Conservation (phyloP, 2,113 vertebrate genomes). For the Malurus melanocephalus region DNA sequence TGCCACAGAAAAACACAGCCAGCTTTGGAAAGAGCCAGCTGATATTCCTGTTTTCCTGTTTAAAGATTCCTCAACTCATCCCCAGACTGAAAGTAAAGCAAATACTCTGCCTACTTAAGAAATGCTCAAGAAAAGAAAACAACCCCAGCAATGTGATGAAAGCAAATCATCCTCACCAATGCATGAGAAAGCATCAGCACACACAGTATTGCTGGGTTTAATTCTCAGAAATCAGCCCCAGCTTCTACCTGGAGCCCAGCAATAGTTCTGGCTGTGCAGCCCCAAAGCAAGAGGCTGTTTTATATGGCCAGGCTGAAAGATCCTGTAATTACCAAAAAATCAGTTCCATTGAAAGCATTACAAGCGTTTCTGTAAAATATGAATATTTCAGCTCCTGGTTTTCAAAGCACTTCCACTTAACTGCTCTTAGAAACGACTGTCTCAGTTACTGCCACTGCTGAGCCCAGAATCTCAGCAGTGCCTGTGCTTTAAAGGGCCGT, state of each 20-base stretch:
- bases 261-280: background rate
- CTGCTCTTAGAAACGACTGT: background rate
- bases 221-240: background rate
- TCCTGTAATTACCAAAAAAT: background rate
- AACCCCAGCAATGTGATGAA: background rate
- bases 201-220: fast-evolving
- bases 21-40: background rate
- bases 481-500: background rate
- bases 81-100: background rate
- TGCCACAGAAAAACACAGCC: background rate
- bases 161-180: background rate
- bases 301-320: background rate
- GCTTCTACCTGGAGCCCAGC: background rate
- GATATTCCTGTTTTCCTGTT: background rate
- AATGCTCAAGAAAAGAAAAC: background rate
- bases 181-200: background rate
- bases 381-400: background rate
- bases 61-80: background rate
- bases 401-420: background rate
- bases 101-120: background rate
- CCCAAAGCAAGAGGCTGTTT: background rate
- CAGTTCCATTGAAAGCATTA: background rate
- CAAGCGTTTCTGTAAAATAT: background rate
- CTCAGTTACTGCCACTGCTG: background rate
- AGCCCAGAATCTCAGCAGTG: background rate